Conservation (phyloP, 2,797 vertebrate species). For the Sus cebifrons region DNA sequence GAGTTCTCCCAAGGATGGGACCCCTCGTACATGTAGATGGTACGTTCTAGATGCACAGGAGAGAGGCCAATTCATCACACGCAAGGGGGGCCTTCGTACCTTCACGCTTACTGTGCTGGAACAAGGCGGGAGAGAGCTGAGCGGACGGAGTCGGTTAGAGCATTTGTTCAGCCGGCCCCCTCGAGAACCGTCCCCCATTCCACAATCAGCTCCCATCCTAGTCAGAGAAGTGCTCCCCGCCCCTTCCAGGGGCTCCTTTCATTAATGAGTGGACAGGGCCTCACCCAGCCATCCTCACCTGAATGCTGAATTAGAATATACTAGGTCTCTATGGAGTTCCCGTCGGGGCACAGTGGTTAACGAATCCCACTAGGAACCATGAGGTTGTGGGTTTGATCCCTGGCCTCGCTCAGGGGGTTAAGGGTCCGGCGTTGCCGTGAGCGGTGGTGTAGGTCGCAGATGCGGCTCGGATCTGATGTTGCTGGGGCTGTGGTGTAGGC, state of each 20-base stretch:
- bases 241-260: neutral
- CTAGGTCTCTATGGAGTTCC: neutral
- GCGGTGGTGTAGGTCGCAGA: too few relatives aligned
- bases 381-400: too few relatives aligned
- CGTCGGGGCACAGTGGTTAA: too few relatives aligned
- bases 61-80: neutral
- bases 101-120: neutral
- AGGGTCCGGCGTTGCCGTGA: too few relatives aligned
- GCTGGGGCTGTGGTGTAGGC: too few relatives aligned
- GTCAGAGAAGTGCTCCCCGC: neutral
- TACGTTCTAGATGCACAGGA: neutral
- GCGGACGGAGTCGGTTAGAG: neutral
- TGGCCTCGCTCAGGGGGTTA: too few relatives aligned
- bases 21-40: neutral
- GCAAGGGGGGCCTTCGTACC: neutral
- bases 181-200: neutral
- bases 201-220: neutral
- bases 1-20: constrained; percentile 28
- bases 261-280: too few relatives aligned
- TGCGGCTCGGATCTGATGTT: too few relatives aligned
- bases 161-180: neutral
- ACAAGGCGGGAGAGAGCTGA: neutral
- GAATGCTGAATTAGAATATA: neutral
- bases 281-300: neutral
- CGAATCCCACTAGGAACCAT: too few relatives aligned